Conservation (phyloP, 2,797 vertebrate species). For the Echeneis naucrates region DNA sequence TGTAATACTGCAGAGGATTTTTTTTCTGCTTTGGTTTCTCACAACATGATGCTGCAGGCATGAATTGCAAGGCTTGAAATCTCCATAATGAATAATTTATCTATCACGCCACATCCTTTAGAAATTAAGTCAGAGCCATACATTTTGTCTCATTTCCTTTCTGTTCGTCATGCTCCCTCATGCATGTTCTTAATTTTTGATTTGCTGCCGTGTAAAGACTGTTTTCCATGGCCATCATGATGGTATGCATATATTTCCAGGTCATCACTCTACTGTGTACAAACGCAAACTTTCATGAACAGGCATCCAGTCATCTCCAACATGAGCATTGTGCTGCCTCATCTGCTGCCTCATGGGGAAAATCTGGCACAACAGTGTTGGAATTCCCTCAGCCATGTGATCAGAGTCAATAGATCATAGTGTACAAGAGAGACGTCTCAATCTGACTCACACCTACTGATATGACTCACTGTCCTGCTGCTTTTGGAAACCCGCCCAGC, state of each 20-base stretch:
- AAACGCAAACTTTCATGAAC: background rate
- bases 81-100: conserved; percentile 71
- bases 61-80: conserved; percentile 44
- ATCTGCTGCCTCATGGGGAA: conserved; percentile 42
- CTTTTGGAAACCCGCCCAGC: conserved; percentile 20
- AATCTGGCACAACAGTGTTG: conserved; percentile 52
- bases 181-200: background rate
- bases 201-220: background rate
- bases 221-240: background rate
- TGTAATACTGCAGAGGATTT: conserved; percentile 84
- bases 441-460: conserved; percentile 1
- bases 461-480: conserved; percentile 48
- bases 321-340: conserved; percentile 35
- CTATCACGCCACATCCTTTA: conserved; percentile 32
- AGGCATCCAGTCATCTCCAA: conserved; percentile 20
- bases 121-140: conserved; percentile 25
- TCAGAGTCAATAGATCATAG: conserved; percentile 63
- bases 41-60: conserved; percentile 67
- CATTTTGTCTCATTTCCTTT: background rate
- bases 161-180: background rate
- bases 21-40: conserved; percentile 66
- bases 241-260: background rate
- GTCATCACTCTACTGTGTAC: background rate
- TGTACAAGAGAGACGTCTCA: conserved; percentile 48
- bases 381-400: conserved; percentile 81